These are phyloP conservation scores for Pterostichus madidus DNA, from an alignment of 2,888 invertebrate genomes.

Conservation along the genomic window DNA sequence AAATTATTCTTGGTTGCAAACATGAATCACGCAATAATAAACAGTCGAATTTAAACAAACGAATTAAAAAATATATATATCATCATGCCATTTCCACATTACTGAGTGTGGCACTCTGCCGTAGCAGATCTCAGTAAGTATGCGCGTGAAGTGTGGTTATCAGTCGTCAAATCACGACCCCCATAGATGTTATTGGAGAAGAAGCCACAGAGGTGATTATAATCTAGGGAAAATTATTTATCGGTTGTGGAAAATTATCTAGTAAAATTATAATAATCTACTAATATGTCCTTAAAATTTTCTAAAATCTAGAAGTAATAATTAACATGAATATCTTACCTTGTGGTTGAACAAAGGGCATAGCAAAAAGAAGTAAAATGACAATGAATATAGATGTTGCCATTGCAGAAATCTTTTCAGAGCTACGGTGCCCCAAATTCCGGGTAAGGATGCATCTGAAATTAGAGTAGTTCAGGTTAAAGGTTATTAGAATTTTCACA, in stretches of 20 bases:
- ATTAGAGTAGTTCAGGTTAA: slow-evolving; percentile 25
- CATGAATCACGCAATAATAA: background rate
- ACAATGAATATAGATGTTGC: background rate
- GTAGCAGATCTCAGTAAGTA: too few species aligned
- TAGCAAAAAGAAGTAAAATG: slow-evolving; percentile 29
- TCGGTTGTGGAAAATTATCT: too few species aligned
- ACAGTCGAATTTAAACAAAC: too few species aligned
- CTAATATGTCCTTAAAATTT: background rate
- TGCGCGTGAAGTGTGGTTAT: too few species aligned
- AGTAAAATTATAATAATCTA: background rate
- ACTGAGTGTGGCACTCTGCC: too few species aligned
- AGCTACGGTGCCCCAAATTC: slow-evolving; percentile 44
- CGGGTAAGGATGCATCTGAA: slow-evolving; percentile 39
- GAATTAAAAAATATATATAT: too few species aligned
- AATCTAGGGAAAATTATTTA: too few species aligned
- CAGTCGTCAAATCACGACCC: too few species aligned
- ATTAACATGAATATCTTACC: slow-evolving; percentile 9
- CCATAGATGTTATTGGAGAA: too few species aligned
- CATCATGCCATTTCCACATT: too few species aligned
- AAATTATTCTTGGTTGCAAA: background rate
- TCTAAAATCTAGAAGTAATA: background rate
- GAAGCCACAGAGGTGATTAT: too few species aligned
- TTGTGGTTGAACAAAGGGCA: slow-evolving; percentile 9
- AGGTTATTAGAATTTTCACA: background rate
- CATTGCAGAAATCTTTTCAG: slow-evolving; percentile 14